Percentiles rank a stretch among this genome's conserved stretches.
Evolutionary conservation across 2,888 invertebrate genomes (phyloP).

Genomic region (Papilio gigon): DNA sequence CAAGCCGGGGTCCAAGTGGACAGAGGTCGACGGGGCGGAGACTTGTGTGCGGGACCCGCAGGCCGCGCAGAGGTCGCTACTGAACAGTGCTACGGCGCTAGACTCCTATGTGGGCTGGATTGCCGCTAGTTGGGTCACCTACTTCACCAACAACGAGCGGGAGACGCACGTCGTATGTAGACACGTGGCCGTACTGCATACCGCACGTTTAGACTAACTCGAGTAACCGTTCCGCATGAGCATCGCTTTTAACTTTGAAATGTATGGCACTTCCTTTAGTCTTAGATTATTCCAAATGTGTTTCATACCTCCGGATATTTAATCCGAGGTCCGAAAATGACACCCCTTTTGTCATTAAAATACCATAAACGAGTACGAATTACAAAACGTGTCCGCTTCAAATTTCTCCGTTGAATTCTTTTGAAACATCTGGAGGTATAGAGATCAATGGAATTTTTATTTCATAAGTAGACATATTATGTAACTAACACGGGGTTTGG

Average conservation of each 20-base stretch:
- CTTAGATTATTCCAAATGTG: conserved; percentile 18
- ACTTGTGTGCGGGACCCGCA: conserved; percentile 66
- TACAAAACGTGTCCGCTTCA: no score
- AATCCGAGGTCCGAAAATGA: neutral
- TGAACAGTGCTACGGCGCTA: conserved; percentile 70
- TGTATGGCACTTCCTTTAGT: conserved; percentile 25
- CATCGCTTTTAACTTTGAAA: conserved; percentile 43
- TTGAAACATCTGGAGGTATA: conserved; percentile 13
- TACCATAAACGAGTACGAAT: neutral
- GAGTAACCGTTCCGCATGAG: conserved; percentile 47
- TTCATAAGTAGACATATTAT: neutral
- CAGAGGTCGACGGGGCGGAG: conserved; percentile 50
- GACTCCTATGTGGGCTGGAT: conserved; percentile 78
- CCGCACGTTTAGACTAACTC: conserved; percentile 44
- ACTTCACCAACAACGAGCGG: conserved; percentile 67
- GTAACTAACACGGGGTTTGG: conserved; percentile 48
- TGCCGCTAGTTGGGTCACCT: conserved; percentile 73
- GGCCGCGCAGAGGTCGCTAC: conserved; percentile 64
- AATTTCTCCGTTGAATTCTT: neutral
- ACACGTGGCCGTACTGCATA: conserved; percentile 40
- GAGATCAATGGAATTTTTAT: neutral
- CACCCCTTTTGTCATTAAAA: neutral
- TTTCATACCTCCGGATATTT: neutral
- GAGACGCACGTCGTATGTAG: conserved; percentile 76
- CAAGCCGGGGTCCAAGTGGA: conserved; percentile 58